Evolutionary conservation across 2,113 vertebrate species (phyloP).

Genomic region (Dipodomys merriami): DNA sequence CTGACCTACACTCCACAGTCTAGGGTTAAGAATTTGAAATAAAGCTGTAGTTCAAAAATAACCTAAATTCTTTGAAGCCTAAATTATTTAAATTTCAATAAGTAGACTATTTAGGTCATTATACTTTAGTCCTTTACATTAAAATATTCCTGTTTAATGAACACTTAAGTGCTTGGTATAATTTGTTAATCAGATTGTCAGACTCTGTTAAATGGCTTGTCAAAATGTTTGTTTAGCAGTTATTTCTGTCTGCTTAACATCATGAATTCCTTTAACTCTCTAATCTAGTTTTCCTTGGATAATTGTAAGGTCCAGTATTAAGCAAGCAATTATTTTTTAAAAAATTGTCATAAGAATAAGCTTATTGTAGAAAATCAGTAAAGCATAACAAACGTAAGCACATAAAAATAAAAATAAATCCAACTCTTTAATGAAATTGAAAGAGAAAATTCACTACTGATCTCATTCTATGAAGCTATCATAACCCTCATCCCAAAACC

Average conservation of each 20-base stretch:
- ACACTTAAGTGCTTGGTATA: constrained; percentile 57
- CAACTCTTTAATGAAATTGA: no score
- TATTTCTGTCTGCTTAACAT: constrained; percentile 9
- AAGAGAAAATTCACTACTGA: no score
- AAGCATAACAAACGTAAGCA: constrained; percentile 26
- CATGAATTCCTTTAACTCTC: background rate
- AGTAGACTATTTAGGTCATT: constrained; percentile 62
- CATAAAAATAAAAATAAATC: background rate
- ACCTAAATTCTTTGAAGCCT: constrained; percentile 8
- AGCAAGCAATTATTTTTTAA: constrained; percentile 55
- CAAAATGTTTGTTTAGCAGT: constrained; percentile 59
- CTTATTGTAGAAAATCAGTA: background rate
- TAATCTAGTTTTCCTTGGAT: background rate
- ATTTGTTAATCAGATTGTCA: constrained; percentile 66
- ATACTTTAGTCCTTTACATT: constrained; percentile 40
- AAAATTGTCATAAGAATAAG: constrained; percentile 27
- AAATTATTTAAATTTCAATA: constrained; percentile 55
- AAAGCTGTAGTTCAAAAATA: constrained; percentile 28
- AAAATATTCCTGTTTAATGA: constrained; percentile 66
- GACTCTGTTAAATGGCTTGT: constrained; percentile 58
- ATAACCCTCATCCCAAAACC: no score
- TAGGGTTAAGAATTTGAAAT: constrained; percentile 11
- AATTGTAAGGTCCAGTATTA: constrained; percentile 42
- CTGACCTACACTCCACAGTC: background rate
- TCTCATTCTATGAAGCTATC: no score